Evolutionary conservation across 2,888 invertebrate genomes (phyloP).

Genomic region (Lasioglossum morio): DNA sequence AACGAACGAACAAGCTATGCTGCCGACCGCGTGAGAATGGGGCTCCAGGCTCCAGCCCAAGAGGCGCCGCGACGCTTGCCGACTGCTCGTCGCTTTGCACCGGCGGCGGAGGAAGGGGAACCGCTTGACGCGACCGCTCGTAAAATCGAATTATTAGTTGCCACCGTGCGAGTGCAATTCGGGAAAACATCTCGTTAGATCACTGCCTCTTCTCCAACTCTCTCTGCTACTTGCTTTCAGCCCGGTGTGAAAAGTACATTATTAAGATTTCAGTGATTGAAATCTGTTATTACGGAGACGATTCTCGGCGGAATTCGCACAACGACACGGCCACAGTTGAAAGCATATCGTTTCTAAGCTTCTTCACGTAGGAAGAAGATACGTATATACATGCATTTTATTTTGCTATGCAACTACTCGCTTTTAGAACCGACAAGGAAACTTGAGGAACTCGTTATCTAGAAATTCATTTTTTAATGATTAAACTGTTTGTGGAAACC

Average conservation of each 20-base stretch:
- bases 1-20: constrained; percentile 24
- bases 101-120: constrained; percentile 32
- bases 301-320: not conserved
- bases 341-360: not conserved
- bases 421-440: too few species aligned
- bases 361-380: not conserved
- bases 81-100: constrained; percentile 58
- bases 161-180: constrained; percentile 71
- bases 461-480: too few species aligned
- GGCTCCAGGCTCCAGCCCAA: constrained; percentile 78
- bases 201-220: constrained; percentile 54
- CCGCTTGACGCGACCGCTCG: constrained; percentile 72
- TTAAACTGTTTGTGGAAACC: too few species aligned
- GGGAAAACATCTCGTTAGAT: constrained; percentile 81
- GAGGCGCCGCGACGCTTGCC: constrained; percentile 80
- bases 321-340: not conserved
- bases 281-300: not conserved
- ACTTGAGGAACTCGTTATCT: too few species aligned
- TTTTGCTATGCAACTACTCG: too few species aligned
- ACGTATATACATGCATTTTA: too few species aligned
- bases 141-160: constrained; percentile 82
- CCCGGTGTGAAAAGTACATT: not conserved
- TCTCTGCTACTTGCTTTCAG: not conserved
- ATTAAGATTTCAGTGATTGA: not conserved
- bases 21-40: constrained; percentile 70